Base-by-base conservation (phyloP, 2,113 vertebrate species). In the Nettapus auritus region DNA sequence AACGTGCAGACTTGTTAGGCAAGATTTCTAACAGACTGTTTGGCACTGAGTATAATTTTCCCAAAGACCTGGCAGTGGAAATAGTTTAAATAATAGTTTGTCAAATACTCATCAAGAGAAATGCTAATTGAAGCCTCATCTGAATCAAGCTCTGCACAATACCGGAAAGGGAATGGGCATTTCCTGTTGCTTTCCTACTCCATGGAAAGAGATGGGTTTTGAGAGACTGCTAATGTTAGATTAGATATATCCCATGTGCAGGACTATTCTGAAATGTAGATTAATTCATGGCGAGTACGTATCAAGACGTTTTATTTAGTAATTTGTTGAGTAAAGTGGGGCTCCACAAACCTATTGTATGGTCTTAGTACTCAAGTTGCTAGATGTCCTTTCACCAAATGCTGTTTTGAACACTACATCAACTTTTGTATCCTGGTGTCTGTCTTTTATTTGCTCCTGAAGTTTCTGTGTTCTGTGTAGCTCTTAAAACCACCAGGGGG, bases 31-130 rank as follows among this genome's bases (percentile, higher is more conserved):
- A 97, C 97, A 98, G 98, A 97, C 95, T 93, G 96, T 90, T 97
- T 97, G 98, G 97, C 97, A 97, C 93, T 34, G 69, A 89, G 83
- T 59, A 44, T 83, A 94, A 86, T 95, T 98, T 96, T 98, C 86
- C 95, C 83, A 83, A 96, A 97, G 95, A 97, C 96, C 97, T 98
- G 97, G 97, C 97, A 97, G 59, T 95, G 66, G 93, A 93, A 91
- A 96, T 97, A 96, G 88, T 91, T 97, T 94, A 98, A 97, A 97
- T 96, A 97, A 96, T 97, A 96, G 97, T 97, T 95, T 91, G 96
- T 98, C 97, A 97, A 95, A 90, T 96, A 86, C 88, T 95, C 85
- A 94, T 96, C 96, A 95, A 91, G 94, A 96, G 82, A 96, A 96
- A 97, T 86, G 90, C 69, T 96, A 96, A 97, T 91, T 96, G 97